Conservation (phyloP, 2,888 invertebrate genomes). For the Cecidostiba fungosa region DNA sequence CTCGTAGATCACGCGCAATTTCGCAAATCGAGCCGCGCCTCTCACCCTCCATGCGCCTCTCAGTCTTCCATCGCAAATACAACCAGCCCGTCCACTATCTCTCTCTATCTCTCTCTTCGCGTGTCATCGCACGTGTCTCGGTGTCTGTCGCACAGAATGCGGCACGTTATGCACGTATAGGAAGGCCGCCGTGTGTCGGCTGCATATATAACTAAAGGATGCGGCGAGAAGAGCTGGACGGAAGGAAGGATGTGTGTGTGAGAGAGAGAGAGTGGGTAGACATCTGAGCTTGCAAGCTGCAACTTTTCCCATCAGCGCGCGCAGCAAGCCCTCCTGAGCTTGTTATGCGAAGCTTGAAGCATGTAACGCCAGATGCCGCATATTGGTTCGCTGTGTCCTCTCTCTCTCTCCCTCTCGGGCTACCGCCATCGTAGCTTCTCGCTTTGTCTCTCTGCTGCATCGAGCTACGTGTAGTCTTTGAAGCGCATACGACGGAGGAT, state of each 20-base stretch:
- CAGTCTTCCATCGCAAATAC: conserved; percentile 13
- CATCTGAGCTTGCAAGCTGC: conserved; percentile 75
- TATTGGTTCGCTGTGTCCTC: conserved; percentile 53
- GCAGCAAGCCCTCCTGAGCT: conserved; percentile 74
- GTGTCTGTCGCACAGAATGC: conserved; percentile 20
- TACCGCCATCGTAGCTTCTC: background rate
- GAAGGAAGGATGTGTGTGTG: conserved; percentile 63
- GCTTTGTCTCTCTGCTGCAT: conserved; percentile 12
- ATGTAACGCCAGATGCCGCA: conserved; percentile 79
- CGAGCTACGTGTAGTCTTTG: background rate
- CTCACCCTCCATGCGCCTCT: background rate
- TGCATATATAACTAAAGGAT: conserved; percentile 62
- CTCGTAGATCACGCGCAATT: conserved; percentile 49
- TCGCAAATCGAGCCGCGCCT: conserved; percentile 61
- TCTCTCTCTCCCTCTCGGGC: background rate
- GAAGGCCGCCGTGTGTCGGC: conserved; percentile 27
- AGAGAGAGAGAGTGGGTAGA: conserved; percentile 61
- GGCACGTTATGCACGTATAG: conserved; percentile 28
- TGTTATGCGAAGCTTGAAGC: conserved; percentile 79
- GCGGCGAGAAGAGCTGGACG: conserved; percentile 40
- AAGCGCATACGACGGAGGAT: conserved; percentile 7
- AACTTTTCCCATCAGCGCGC: conserved; percentile 79
- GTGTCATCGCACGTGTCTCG: background rate
- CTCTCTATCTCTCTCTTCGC: background rate
- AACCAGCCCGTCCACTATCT: background rate